These are phyloP conservation scores for Marmota monax DNA, from an alignment of 2,113 vertebrate genomes.

Conservation along the genomic window DNA sequence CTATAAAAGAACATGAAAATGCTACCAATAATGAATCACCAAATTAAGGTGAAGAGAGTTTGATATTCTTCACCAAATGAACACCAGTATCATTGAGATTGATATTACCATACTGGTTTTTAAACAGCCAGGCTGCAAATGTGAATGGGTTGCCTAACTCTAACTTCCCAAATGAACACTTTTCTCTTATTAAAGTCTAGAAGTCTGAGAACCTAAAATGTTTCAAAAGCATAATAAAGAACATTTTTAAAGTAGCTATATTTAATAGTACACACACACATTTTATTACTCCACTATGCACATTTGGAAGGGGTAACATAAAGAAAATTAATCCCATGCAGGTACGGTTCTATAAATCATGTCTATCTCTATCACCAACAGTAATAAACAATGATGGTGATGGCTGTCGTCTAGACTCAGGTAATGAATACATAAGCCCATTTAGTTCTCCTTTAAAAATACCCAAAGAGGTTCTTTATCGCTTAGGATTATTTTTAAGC, in stretches of 20 bases:
- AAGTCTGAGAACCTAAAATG: conserved; percentile 9
- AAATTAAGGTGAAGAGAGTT: not conserved
- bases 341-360: not conserved
- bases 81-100: not conserved
- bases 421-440: not conserved
- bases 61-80: not conserved
- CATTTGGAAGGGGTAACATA: not conserved
- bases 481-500: not conserved
- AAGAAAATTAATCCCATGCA: not conserved
- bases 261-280: not conserved
- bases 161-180: not conserved
- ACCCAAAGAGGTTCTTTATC: not conserved
- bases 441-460: not conserved
- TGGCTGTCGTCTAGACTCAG: not conserved
- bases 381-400: not conserved
- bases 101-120: not conserved
- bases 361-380: not conserved
- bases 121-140: not conserved
- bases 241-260: not conserved
- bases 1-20: not conserved
- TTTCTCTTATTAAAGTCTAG: not conserved
- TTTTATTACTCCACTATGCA: not conserved
- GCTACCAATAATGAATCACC: not conserved
- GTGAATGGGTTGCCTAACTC: not conserved
- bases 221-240: not conserved